phyloP scores from a whole-genome alignment of 2,888 invertebrate genomes.

The Marronus borbonicus region DNA sequence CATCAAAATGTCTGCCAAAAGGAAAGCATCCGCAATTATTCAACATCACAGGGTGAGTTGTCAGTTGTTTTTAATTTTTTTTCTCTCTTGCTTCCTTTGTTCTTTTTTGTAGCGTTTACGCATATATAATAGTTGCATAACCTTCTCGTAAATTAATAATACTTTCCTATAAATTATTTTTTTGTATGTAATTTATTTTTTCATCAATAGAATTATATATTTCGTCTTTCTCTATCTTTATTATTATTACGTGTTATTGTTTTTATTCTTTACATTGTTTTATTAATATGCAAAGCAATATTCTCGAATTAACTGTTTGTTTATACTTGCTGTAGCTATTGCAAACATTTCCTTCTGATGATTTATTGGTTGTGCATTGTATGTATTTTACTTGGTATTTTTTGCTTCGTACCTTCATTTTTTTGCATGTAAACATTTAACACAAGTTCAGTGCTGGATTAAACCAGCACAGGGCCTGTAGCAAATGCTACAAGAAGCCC shows the following conservation, averaged over 20 bases:
- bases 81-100: not conserved
- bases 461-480: no score
- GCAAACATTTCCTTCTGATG: no score
- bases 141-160: not conserved
- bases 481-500: no score
- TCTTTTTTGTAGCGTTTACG: not conserved
- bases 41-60: constrained; percentile 74
- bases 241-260: constrained; percentile 2
- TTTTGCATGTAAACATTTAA: no score
- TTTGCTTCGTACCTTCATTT: no score
- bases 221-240: not conserved
- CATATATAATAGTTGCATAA: not conserved
- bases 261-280: not conserved
- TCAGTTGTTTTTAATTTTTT: constrained; percentile 13
- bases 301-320: no score
- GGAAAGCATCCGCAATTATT: constrained; percentile 82
- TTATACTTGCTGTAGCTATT: no score
- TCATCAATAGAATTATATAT: not conserved
- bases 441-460: no score
- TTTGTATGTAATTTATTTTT: no score
- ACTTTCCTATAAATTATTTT: no score
- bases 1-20: constrained; percentile 77
- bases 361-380: no score
- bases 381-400: no score
- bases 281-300: not conserved